Evolutionary conservation across 1,140 invertebrate species (phyloP).

Genomic region (Orius laevigatus): DNA sequence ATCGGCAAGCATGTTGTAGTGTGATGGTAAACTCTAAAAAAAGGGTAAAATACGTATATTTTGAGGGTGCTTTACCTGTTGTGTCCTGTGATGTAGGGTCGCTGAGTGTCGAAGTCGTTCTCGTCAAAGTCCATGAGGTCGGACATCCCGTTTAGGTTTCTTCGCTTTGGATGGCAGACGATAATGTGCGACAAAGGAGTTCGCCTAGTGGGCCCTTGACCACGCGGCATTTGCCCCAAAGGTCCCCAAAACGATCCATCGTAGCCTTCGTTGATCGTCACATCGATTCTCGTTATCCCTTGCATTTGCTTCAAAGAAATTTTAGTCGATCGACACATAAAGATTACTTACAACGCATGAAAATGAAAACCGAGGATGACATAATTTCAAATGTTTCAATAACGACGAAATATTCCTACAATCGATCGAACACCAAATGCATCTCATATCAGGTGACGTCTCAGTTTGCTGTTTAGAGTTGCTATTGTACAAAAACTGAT

Average conservation of each 20-base stretch:
- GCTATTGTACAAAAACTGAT: constrained; percentile 92
- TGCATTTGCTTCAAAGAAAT: constrained; percentile 46
- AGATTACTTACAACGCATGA: constrained; percentile 60
- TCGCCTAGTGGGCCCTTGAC: constrained; percentile 66
- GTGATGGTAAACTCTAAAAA: constrained; percentile 75
- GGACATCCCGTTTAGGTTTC: constrained; percentile 45
- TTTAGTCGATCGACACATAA: not conserved
- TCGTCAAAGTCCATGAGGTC: constrained; percentile 74
- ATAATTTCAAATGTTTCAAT: constrained; percentile 82
- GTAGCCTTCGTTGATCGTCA: constrained; percentile 86
- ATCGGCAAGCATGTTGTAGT: constrained; percentile 84
- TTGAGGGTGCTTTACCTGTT: constrained; percentile 48
- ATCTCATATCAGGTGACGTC: constrained; percentile 76
- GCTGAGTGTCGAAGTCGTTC: constrained; percentile 57
- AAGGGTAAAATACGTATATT: constrained; percentile 2
- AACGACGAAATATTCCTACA: constrained; percentile 75
- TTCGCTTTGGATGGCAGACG: constrained; percentile 65
- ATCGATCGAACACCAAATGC: constrained; percentile 88
- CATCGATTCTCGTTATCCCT: constrained; percentile 78
- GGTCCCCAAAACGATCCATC: constrained; percentile 90
- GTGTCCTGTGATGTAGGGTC: constrained; percentile 76
- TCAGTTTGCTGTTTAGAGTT: constrained; percentile 89
- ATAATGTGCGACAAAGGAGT: constrained; percentile 77
- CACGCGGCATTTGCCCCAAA: constrained; percentile 44
- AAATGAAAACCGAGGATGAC: constrained; percentile 85